phyloP scores from a whole-genome alignment of 2,888 invertebrate species.

The Latheticus oryzae region DNA sequence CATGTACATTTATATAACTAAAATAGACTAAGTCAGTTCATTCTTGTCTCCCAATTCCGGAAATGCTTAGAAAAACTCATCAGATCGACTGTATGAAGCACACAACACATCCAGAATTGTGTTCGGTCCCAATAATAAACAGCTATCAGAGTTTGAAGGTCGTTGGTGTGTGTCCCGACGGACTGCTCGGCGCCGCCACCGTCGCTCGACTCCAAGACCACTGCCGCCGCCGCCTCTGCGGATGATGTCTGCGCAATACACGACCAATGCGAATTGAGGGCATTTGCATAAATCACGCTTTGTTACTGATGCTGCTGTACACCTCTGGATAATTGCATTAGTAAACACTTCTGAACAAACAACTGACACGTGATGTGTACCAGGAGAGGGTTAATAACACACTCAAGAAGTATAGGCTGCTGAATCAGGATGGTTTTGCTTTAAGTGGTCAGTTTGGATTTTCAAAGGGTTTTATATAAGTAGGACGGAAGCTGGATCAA shows the following conservation, averaged over 20 bases:
- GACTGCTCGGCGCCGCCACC: conserved; percentile 48
- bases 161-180: conserved; percentile 47
- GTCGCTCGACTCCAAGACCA: conserved; percentile 32
- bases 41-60: conserved; percentile 4
- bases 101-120: conserved; percentile 24
- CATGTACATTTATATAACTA: conserved; percentile 31
- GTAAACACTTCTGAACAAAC: conserved; percentile 29
- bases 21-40: conserved; percentile 17
- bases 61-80: conserved; percentile 17
- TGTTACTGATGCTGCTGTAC: conserved; percentile 18
- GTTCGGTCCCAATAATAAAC: conserved; percentile 22
- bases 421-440: no score
- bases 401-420: not conserved
- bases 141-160: conserved; percentile 35
- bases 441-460: no score
- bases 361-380: conserved; percentile 19
- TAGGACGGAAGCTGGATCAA: no score
- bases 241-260: conserved; percentile 29
- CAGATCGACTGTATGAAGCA: conserved; percentile 6
- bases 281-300: conserved; percentile 44
- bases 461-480: no score
- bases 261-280: conserved; percentile 39
- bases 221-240: conserved; percentile 39
- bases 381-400: conserved; percentile 6
- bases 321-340: conserved; percentile 21